phyloP scores from a whole-genome alignment of 2,113 vertebrate species.

The Salvelinus sp. region DNA sequence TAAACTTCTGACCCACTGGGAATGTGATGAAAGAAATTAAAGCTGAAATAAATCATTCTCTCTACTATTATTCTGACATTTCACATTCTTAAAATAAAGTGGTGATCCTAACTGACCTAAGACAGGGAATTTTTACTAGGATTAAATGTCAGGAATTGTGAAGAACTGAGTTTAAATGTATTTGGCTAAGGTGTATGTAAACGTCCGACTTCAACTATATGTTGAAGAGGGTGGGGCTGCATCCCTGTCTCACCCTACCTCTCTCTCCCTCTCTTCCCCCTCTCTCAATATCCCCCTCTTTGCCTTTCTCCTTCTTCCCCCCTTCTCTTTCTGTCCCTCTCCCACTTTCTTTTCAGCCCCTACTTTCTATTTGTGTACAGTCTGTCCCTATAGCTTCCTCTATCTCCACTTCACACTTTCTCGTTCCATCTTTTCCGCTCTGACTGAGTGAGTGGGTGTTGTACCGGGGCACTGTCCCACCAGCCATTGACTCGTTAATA shows the following conservation, averaged over 20 bases:
- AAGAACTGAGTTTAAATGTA: no score
- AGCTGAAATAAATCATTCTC: no score
- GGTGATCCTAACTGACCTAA: no score
- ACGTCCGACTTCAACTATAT: no score
- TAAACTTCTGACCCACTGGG: no score
- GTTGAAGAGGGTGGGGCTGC: no score
- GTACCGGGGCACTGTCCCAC: conserved; percentile 26
- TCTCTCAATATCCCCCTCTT: background rate
- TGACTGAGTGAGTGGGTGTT: conserved; percentile 29
- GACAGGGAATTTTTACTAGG: no score
- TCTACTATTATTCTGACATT: no score
- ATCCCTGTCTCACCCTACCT: background rate
- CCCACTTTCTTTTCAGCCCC: background rate
- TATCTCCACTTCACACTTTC: background rate
- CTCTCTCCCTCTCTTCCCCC: conserved; percentile 7
- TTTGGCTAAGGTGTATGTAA: no score
- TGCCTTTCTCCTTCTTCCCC: background rate
- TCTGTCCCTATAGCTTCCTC: background rate
- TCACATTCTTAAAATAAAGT: no score
- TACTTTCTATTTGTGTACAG: conserved; percentile 1
- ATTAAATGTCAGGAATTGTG: no score
- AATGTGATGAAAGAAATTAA: no score
- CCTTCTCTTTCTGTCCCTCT: background rate
- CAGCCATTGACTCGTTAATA: conserved; percentile 38
- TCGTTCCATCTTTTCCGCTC: background rate